Base-by-base conservation (phyloP, 2,113 vertebrate genomes). In the Ailuropoda melanoleuca region DNA sequence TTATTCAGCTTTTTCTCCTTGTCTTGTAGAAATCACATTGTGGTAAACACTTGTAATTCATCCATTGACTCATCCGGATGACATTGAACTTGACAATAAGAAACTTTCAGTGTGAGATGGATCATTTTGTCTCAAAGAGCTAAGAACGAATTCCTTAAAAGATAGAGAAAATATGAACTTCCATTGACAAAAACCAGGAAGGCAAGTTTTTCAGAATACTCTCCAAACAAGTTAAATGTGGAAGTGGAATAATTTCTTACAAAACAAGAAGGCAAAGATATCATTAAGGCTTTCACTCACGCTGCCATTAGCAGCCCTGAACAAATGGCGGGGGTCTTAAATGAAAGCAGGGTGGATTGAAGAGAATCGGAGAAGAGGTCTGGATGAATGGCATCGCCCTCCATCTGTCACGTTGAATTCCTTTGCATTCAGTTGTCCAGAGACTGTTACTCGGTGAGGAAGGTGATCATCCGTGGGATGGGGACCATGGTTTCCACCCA, bases 71-170 rank as follows among this genome's bases (percentile, higher is more conserved):
- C 87, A 80, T 97, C 90, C 60, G 43, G 64, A 86, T 62, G 87
- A 86, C 83, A 64, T 0, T 86, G 96, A 95, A 95, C 84, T 92
- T 84, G 37, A 90, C 80, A 84, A 97, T 64, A 77, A 95, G 90
- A 93, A 88, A 72, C 37, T 88, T 94, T 77, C 62, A 48, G 8
- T 43, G 70, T 55, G 92, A 96, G 68, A 48, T 8, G 66, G 74
- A 93, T 93, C 66, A 56, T 94, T 92, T 93, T 74, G 90, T 72
- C 84, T 93, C 90, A 94, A 87, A 56, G 88, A 95, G 74, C 62
- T 89, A 93, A 88, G 80, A 58, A 84, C 50, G 72, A 78, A 93
- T 88, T 94, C 62, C 88, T 90, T 74, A 74, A 93, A 74, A 85
- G 68, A 85, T 85, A 43, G 85, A 82, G 87, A 94, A 92, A 95